Conservation (phyloP, 2,797 vertebrate genomes). For the Huso huso region DNA sequence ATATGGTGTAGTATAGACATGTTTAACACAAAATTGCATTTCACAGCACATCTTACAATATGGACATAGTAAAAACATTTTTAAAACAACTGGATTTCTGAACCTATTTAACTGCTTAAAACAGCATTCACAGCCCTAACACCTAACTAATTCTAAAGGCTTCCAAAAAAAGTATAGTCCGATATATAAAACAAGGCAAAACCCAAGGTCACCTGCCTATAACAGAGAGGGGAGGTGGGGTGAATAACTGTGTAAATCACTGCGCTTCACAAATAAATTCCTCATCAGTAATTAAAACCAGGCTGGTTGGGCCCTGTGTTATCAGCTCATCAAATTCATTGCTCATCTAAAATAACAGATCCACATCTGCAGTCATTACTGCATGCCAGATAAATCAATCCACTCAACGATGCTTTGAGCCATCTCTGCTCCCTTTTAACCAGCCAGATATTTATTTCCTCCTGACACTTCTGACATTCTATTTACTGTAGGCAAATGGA, state of each 20-base stretch:
- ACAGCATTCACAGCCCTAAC: too few species aligned
- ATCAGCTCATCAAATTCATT: conserved; percentile 72
- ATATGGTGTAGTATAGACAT: too few species aligned
- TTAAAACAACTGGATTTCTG: too few species aligned
- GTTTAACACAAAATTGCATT: too few species aligned
- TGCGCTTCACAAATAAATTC: conserved; percentile 67
- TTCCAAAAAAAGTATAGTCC: too few species aligned
- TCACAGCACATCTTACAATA: too few species aligned
- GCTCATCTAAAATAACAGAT: conserved; percentile 74
- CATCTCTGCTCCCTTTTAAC: conserved; percentile 71
- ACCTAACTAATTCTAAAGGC: too few species aligned
- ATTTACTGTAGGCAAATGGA: conserved; percentile 81
- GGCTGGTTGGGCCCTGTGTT: conserved; percentile 62
- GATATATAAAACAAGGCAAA: conserved; percentile 41
- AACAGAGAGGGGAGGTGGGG: conserved; percentile 40
- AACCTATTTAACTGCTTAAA: too few species aligned
- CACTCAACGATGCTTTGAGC: conserved; percentile 65
- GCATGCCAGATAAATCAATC: conserved; percentile 71
- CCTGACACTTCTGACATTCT: conserved; percentile 72
- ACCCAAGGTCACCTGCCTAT: conserved; percentile 70
- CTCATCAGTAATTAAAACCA: conserved; percentile 78
- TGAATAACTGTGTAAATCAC: conserved; percentile 60
- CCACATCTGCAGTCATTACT: conserved; percentile 74
- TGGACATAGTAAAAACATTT: too few species aligned
- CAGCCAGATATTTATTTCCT: conserved; percentile 71